phyloP scores from a whole-genome alignment of 2,797 vertebrate genomes.

The Syngnathus rostellatus region DNA sequence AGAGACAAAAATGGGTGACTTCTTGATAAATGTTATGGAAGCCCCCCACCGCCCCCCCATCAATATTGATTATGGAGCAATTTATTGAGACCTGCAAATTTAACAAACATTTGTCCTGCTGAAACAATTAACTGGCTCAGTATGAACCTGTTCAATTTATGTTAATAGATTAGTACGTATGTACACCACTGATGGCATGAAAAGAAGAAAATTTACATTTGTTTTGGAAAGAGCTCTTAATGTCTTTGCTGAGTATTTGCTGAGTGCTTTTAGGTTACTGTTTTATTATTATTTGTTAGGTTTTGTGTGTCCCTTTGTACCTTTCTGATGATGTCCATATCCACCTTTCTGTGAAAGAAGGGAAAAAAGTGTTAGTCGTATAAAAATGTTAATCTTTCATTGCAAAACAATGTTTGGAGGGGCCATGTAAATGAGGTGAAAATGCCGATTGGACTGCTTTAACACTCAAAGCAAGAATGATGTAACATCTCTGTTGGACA shows the following conservation, averaged over 20 bases:
- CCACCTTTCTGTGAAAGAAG: slow-evolving; percentile 45
- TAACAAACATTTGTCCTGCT: neutral
- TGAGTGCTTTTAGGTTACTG: neutral
- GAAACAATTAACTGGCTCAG: neutral
- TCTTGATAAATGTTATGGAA: no score
- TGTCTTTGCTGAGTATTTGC: neutral
- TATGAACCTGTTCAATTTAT: neutral
- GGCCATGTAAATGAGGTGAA: slow-evolving; percentile 14
- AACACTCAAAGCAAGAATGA: slow-evolving; percentile 27
- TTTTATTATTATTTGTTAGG: no score
- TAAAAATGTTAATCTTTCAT: slow-evolving; percentile 8
- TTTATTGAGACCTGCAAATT: neutral
- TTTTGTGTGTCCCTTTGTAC: slow-evolving; percentile 30
- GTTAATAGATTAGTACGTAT: neutral
- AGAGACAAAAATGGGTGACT: no score
- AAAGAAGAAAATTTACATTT: neutral
- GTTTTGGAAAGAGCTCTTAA: neutral
- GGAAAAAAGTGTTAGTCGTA: neutral
- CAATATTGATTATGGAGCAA: no score
- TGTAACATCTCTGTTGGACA: slow-evolving; percentile 21
- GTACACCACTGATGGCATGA: neutral
- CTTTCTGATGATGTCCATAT: slow-evolving; percentile 65
- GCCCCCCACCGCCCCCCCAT: no score
- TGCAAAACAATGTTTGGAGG: neutral
- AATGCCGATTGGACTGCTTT: slow-evolving; percentile 24